A percentile compares a stretch with the other conserved stretches of the same genome.
Conservation (phyloP, 2,113 vertebrate genomes). For the Rhinoderma darwinii region DNA sequence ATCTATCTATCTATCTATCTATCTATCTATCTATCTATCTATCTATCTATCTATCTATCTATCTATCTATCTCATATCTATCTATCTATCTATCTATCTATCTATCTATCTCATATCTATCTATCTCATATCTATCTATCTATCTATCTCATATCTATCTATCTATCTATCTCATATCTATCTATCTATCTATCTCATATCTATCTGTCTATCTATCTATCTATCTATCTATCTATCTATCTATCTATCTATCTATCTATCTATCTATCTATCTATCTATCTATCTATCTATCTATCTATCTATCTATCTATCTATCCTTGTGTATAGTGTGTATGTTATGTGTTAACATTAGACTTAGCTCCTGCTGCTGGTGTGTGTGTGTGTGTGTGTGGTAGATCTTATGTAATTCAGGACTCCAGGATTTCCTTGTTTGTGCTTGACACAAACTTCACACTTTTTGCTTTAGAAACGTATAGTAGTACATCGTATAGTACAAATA, state of each 20-base stretch:
- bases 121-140: neutral
- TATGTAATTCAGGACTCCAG: too few species aligned
- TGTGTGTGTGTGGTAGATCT: too few species aligned
- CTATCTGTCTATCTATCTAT: neutral
- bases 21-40: too few species aligned
- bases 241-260: neutral
- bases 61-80: neutral
- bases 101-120: neutral
- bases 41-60: too few species aligned
- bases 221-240: too few species aligned
- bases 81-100: neutral
- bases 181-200: conserved; percentile 3
- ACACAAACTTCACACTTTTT: too few species aligned
- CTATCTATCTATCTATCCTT: neutral
- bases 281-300: neutral
- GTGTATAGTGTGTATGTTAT: too few species aligned
- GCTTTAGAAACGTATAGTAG: too few species aligned
- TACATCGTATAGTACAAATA: too few species aligned
- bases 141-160: neutral
- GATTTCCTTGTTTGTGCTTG: too few species aligned
- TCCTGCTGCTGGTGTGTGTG: too few species aligned
- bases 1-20: neutral
- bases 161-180: conserved; percentile 30
- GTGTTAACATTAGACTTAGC: too few species aligned
- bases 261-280: neutral